These are phyloP conservation scores for Drosophila kambysellisi DNA, from an alignment of 2,888 invertebrate genomes.

Conservation along the genomic window DNA sequence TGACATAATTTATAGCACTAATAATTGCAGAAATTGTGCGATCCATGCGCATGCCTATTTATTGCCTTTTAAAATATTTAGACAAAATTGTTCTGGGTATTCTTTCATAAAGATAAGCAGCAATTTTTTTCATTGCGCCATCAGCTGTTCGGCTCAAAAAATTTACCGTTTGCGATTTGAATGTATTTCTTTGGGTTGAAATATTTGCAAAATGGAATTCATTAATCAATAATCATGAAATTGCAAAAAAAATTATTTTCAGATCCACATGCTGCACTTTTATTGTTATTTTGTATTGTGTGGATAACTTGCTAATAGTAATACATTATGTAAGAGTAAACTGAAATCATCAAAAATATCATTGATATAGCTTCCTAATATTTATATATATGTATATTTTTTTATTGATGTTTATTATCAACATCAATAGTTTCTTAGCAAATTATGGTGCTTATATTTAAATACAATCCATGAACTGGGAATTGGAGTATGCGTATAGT, in stretches of 20 bases:
- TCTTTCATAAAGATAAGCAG: background rate
- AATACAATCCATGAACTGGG: background rate
- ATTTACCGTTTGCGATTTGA: background rate
- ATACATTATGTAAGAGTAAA: background rate
- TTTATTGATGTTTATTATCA: background rate
- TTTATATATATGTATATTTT: background rate
- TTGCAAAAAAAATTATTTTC: background rate
- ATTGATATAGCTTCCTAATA: background rate
- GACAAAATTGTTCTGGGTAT: background rate
- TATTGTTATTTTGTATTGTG: background rate
- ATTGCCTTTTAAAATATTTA: background rate
- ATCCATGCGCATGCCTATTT: background rate
- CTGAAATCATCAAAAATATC: background rate
- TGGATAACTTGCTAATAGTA: background rate
- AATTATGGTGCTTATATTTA: background rate
- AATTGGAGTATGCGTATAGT: background rate
- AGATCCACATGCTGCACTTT: background rate
- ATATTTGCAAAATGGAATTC: background rate
- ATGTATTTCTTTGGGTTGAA: background rate
- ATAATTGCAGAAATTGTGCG: background rate
- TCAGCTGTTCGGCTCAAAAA: background rate
- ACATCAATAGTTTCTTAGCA: background rate
- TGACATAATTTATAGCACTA: background rate
- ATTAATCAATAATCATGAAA: too few relatives aligned
- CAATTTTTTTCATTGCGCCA: background rate